Evolutionary conservation across 2,113 vertebrate species (phyloP), one percentile per base, ranked within the genome.

Genomic region (Cygnus buccinator): DNA sequence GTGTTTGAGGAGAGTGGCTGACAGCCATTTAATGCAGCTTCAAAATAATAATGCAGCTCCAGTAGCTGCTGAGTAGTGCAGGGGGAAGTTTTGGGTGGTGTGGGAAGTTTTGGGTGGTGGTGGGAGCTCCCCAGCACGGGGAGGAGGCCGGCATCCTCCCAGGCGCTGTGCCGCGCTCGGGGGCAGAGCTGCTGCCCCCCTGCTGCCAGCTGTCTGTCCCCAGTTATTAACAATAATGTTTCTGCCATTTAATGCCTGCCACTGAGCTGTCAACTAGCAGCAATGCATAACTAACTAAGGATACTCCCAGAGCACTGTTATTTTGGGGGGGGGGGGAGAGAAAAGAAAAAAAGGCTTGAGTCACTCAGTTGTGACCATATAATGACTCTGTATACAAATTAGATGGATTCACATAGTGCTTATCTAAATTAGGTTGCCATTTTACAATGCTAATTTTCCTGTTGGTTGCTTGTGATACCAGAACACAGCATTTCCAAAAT

Each of bases 311-410:
- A 70, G 84, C 88, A 37, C 59, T 6, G 61, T 5, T 21, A 3
- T 44, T 2, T 1, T 43, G 12, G 1, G 54, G 12, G 3, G 54
- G 12, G 3, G 41, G n/a, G 8, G n/a, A 2, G 28, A 5, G 17
- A 35, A 8, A 33, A 46, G 14, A 74, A 20, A 26, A 44, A 46
- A 48, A 90, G 70, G 87, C 78, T 88, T 8, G 79, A 90, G 68
- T 88, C 82, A 46, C 85, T 92, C 20, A 58, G 90, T 91, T 92
- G 95, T 95, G 95, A 94, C 92, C 78, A 17, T 62, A 48, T 87
- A 97, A 97, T 96, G 97, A 48, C 95, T 95, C 83, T 94, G 94
- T 93, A n/a, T 93, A 95, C 95, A 96, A 94, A 96, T 96, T 61
- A 97, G 95, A 87, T 83, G 94, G 85, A 74, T 95, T 89, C 93